A percentile compares a stretch with the other conserved stretches of the same genome.
Conservation (phyloP, 2,797 vertebrate genomes). For the Siniperca scherzeri region DNA sequence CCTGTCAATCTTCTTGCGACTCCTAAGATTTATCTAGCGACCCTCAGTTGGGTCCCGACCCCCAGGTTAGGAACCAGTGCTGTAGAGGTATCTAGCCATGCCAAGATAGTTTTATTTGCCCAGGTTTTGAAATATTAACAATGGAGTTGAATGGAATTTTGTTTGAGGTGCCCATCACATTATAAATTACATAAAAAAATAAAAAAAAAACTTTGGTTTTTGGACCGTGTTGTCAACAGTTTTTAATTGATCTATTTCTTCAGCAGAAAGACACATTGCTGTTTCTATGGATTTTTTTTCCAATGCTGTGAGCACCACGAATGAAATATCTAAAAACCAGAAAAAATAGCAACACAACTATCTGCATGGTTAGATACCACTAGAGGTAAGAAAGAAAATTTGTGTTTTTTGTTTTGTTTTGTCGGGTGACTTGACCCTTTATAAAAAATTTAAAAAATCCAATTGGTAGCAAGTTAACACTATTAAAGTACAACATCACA, state of each 20-base stretch:
- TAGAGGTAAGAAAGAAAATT: no score
- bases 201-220: no score
- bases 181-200: no score
- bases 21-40: not conserved
- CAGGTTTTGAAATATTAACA: not conserved
- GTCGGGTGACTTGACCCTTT: not conserved
- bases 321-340: not conserved
- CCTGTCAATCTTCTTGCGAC: fast-evolving
- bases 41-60: not conserved
- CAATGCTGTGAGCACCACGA: not conserved
- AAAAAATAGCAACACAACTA: no score
- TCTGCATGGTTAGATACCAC: no score
- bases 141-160: not conserved
- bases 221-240: no score
- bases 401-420: no score
- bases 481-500: not conserved
- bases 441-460: no score
- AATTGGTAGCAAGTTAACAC: not conserved
- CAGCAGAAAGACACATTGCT: not conserved
- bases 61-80: not conserved
- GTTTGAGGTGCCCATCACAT: not conserved
- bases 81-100: no score
- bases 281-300: not conserved
- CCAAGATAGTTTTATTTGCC: not conserved
- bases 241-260: not conserved